phyloP scores from a whole-genome alignment of 2,113 vertebrate species.

The Alethe diademata region DNA sequence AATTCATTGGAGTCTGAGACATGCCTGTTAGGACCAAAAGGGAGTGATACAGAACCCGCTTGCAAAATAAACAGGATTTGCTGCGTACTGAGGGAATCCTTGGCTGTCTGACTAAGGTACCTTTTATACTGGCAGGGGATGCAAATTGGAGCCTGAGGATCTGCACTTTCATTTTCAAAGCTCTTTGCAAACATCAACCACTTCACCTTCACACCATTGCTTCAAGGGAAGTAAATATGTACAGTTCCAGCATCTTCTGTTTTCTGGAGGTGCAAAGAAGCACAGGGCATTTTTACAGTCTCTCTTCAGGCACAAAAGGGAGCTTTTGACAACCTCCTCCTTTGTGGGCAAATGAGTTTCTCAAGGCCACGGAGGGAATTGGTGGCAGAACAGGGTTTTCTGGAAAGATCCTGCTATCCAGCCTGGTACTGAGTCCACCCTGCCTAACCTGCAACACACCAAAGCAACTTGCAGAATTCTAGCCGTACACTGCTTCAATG shows the following conservation, averaged over 20 bases:
- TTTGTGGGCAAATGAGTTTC: not conserved
- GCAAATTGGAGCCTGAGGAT: slow-evolving; percentile 64
- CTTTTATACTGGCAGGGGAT: slow-evolving; percentile 55
- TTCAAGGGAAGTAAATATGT: slow-evolving; percentile 54
- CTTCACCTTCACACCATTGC: slow-evolving; percentile 57
- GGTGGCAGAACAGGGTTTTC: not conserved
- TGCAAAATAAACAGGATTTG: slow-evolving; percentile 49
- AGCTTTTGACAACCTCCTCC: slow-evolving; percentile 14
- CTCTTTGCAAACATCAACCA: slow-evolving; percentile 59
- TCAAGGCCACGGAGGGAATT: not conserved
- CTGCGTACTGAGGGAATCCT: slow-evolving; percentile 51
- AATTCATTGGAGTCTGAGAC: slow-evolving; percentile 36
- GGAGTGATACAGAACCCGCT: slow-evolving; percentile 26
- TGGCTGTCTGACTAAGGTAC: slow-evolving; percentile 48
- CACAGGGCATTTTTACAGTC: not conserved
- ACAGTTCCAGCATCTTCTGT: slow-evolving; percentile 21
- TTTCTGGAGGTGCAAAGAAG: slow-evolving; percentile 39
- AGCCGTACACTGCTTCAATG: not conserved
- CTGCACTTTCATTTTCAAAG: slow-evolving; percentile 65
- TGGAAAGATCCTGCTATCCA: not conserved
- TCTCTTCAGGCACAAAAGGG: not conserved
- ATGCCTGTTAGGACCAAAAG: slow-evolving; percentile 22
- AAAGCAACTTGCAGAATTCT: not conserved
- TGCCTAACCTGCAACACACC: not conserved
- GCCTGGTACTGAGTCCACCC: not conserved